Evolutionary conservation across 2,888 invertebrate species (phyloP), one percentile per base, ranked within the genome.

Genomic region (Odontothrips loti): DNA sequence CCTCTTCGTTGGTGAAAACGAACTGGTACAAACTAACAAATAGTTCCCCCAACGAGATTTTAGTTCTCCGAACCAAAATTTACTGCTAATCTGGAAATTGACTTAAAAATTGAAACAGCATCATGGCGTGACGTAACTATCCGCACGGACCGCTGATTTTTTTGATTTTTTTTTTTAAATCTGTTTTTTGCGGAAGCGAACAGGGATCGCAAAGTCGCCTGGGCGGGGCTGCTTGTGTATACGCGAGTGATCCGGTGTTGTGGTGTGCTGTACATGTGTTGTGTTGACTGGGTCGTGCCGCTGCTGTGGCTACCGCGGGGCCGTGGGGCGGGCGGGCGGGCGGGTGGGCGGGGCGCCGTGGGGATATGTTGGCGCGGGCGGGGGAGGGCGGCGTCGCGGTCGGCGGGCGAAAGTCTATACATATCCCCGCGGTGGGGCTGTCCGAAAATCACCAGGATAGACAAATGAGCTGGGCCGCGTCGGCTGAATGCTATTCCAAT

Each of bases 401-500:
- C 34, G 34, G 34, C 34, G 34, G 34, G 34, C 34, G 34, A 43
- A 43, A 43, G 68, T 75, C 68, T 75, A 75, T 75, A 75, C 68
- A 75, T 75, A 75, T 75, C 68, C 68, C 68, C 23, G 20, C 58
- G n/a, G 23, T 27, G 68, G 68, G 27, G 12, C 68, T 23, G 68
- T 75, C 68, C 68, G 68, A 23, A 75, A 75, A 27, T 12, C 23
- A 75, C 27, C 23, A 75, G 23, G 27, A 9, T 27, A 75, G 11
- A 27, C 68, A 23, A 58, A n/a, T 15, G 17, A n/a, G 58, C 58
- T 10, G 80, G 47, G 80, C 78, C 80, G 68, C 75, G 78, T 20
- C 80, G 47, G 75, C 80, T 80, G 80, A n/a, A 43, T 68, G 75
- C 78, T 75, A 47, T 43, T 47, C 75, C 80, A 68, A 75, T 47